These are phyloP conservation scores for Patella vulgata DNA, from an alignment of 1,140 invertebrate genomes.

Conservation along the genomic window DNA sequence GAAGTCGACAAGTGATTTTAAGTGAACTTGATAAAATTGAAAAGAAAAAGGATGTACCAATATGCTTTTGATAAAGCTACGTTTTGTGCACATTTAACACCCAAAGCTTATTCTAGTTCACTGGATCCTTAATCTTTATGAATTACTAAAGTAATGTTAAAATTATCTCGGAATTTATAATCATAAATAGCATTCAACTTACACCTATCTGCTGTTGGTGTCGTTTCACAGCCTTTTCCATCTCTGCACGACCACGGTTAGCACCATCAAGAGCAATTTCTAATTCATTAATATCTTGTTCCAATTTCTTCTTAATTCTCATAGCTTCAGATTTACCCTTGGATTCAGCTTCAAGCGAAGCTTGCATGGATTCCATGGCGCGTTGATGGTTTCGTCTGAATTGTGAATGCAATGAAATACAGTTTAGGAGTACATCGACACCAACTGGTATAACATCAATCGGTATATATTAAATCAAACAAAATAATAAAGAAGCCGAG, in stretches of 20 bases:
- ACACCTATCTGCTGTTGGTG: slow-evolving; percentile 94
- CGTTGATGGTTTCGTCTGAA: slow-evolving; percentile 97
- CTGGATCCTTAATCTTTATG: too few relatives aligned
- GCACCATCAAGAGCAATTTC: slow-evolving; percentile 91
- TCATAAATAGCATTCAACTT: too few relatives aligned
- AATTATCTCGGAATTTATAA: too few relatives aligned
- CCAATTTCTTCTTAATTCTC: slow-evolving; percentile 99
- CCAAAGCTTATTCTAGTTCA: too few relatives aligned
- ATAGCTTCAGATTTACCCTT: slow-evolving; percentile 98
- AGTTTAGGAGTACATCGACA: neutral
- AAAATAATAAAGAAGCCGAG: neutral
- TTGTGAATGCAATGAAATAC: too few relatives aligned
- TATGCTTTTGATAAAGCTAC: too few relatives aligned
- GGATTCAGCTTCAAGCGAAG: slow-evolving; percentile 96
- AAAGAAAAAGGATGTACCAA: too few relatives aligned
- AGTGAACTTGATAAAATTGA: too few relatives aligned
- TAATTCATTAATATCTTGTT: slow-evolving; percentile 98
- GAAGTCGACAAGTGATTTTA: too few relatives aligned
- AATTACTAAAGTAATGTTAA: too few relatives aligned
- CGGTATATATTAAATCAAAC: neutral
- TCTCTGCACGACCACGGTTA: slow-evolving; percentile 87
- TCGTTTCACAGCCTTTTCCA: slow-evolving; percentile 97
- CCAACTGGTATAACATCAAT: neutral
- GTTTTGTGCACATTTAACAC: too few relatives aligned
- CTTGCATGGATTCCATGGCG: slow-evolving; percentile 98